Base-by-base conservation (phyloP, 2,888 invertebrate genomes). In the Sphaerolaimus hirsutus region DNA sequence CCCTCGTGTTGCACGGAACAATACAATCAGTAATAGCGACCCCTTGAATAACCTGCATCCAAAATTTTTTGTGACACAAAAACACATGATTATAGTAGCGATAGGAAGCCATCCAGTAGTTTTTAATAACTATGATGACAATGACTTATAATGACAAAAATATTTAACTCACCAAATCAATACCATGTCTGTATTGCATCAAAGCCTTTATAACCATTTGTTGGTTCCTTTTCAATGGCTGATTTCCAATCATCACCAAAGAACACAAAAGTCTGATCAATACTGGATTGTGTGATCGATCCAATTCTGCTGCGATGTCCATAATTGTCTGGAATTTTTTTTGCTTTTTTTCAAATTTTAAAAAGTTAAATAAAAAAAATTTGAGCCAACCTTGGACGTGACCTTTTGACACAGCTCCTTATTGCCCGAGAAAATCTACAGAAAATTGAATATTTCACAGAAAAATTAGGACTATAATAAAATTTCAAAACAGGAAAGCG, bases 131-230 rank as follows among this genome's bases (percentile, higher is more conserved):
- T n/a, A n/a, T n/a, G n/a, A n/a, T n/a, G n/a, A n/a, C n/a, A n/a
- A n/a, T n/a, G n/a, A n/a, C n/a, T n/a, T n/a, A 38, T 5, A n/a
- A 17, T 7, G 38, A 14, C 5, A n/a, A 19, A 17, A 7, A 17
- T 19, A 38, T 38, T 38, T 7, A n/a, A 5, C n/a, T 38, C 21
- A 12, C 21, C 24, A 3, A 5, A 10, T 21, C 24, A 40, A 21
- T n/a, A n/a, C 43, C 32, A 2, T 29, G 21, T 22, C 24, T 44
- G 48, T 56, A 59, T 55, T 64, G 63, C 62, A 65, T 61, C 52
- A 64, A 62, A 52, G 61, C 63, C 48, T 61, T 63, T 61, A 64
- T 62, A 36, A 64, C 64, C 43, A 62, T 61, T 3, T 61, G 56
- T 50, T 64, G 64, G 52, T 64, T 64, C 19, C 44, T n/a, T 22